Evolutionary conservation across 2,113 vertebrate genomes (phyloP), one percentile per base, ranked within the genome.

Genomic region (Scortum barcoo): DNA sequence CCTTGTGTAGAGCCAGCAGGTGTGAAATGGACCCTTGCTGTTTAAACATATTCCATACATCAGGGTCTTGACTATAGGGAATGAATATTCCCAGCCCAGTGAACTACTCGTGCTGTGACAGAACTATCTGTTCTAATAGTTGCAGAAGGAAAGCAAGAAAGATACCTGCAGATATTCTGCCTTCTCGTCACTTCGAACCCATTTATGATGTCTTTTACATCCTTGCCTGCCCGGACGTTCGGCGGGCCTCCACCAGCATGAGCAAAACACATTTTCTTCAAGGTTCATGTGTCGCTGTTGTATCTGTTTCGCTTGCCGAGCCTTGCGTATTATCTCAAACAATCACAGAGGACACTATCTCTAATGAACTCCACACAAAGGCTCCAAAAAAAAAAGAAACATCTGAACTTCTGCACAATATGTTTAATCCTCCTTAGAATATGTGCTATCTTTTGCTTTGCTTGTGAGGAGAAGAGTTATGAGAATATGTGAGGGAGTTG

Each of bases 401-500:
- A n/a, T n/a, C n/a, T n/a, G n/a, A n/a, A 66, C 70, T 61, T 68
- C 38, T n/a, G 66, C 42, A 33, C 68, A 44, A 68, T 36, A 58
- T 85, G 77, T 88, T 89, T 89, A 58, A 86, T 88, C 46, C 50
- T 68, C 65, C 36, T 78, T 80, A 65, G 69, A 85, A 72, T 79
- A 74, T 76, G 61, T 33, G 68, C 57, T 67, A 36, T 70, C 65
- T 68, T 72, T 33, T 76, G 62, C 70, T 69, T 12, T 72, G 48
- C 53, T 76, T 80, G 87, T 92, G 92, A 74, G 73, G 90, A 94
- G 82, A 84, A 74, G 90, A 93, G 93, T 95, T 36, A 66, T 8
- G 24, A 42, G 26, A 62, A 24, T 92, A 92, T 48, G 91, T 92
- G 61, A 63, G 20, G 30, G 46, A 73, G 92, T 93, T 92, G 85